A percentile compares a stretch with the other conserved stretches of the same genome.
These are phyloP conservation scores for Ceraclea dissimilis DNA, from an alignment of 2,888 invertebrate genomes.

Conservation along the genomic window DNA sequence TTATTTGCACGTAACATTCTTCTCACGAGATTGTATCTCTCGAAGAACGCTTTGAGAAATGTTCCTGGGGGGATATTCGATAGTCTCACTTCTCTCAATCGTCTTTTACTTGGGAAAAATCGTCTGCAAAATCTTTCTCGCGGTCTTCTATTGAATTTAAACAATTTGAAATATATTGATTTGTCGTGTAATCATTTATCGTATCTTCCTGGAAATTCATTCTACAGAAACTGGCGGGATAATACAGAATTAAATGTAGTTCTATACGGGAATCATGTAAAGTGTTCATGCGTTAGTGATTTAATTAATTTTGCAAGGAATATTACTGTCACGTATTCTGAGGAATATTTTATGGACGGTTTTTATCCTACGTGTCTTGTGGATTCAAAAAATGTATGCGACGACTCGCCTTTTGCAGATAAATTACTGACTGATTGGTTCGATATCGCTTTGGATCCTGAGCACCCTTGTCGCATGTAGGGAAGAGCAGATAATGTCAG, in stretches of 20 bases:
- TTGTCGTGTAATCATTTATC: constrained; percentile 6
- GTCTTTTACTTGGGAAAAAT: not conserved
- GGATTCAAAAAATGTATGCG: not conserved
- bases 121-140: not conserved
- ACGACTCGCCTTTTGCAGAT: too few species aligned
- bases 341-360: not conserved
- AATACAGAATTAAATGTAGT: not conserved
- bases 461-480: too few species aligned
- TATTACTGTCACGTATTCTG: not conserved
- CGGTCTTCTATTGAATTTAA: not conserved
- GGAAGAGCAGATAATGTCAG: too few species aligned
- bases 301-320: not conserved
- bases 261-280: constrained; percentile 14
- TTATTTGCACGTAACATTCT: not conserved
- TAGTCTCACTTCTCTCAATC: not conserved
- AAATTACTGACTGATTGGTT: too few species aligned
- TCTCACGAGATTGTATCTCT: not conserved
- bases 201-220: not conserved
- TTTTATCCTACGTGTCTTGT: not conserved
- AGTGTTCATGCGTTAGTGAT: constrained; percentile 8
- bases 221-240: not conserved
- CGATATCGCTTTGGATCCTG: too few species aligned
- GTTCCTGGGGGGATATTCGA: not conserved
- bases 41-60: not conserved
- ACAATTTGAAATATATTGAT: not conserved